Conservation (phyloP, 2,113 vertebrate genomes). For the Ondatra zibethicus region DNA sequence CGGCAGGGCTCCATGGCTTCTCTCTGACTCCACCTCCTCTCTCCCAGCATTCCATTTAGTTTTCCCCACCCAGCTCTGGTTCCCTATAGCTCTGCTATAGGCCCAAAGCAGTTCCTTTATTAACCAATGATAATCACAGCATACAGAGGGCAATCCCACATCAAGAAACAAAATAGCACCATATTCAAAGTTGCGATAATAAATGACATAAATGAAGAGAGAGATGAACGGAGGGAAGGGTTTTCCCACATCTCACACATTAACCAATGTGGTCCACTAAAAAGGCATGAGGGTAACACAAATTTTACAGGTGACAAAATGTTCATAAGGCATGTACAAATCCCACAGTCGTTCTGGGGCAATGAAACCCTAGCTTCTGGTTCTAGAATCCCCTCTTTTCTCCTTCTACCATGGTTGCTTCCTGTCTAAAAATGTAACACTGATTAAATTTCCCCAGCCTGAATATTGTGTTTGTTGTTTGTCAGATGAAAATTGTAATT, state of each 20-base stretch:
- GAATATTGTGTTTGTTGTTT: slow-evolving; percentile 38
- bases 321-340: neutral
- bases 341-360: neutral
- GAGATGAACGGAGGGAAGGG: neutral
- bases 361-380: neutral
- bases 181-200: neutral
- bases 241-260: neutral
- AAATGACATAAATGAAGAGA: neutral
- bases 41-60: too few species aligned
- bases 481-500: slow-evolving; percentile 20
- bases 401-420: neutral
- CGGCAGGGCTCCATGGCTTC: too few species aligned
- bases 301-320: neutral
- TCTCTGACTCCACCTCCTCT: too few species aligned
- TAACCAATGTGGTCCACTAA: neutral
- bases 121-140: too few species aligned
- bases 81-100: too few species aligned
- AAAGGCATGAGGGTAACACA: neutral
- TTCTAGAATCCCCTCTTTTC: neutral
- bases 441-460: neutral
- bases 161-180: neutral
- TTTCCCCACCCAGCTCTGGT: too few species aligned
- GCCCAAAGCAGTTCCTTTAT: too few species aligned
- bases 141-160: too few species aligned
- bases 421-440: slow-evolving; percentile 1